Conservation (phyloP, 2,888 invertebrate species). For the Azorinus chamasolen region DNA sequence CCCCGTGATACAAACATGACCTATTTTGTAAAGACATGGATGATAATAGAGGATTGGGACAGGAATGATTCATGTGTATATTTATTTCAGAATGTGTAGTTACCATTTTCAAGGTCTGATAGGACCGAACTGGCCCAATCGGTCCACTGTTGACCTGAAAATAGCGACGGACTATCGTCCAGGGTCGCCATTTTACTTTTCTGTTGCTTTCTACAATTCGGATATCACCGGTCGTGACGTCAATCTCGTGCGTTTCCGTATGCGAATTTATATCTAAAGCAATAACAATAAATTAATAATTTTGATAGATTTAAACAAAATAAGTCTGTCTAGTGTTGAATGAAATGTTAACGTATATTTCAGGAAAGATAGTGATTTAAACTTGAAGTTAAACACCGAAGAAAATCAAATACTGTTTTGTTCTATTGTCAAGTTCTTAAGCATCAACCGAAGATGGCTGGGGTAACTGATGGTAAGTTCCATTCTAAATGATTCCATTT, state of each 20-base stretch:
- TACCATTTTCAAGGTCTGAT: constrained; percentile 76
- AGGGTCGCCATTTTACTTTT: constrained; percentile 86
- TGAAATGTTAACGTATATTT: too few relatives aligned
- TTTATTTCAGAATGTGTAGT: constrained; percentile 20
- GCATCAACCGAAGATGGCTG: constrained; percentile 5
- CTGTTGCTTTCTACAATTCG: constrained; percentile 85
- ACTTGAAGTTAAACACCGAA: too few relatives aligned
- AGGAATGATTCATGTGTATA: neutral
- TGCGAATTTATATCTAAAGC: constrained; percentile 1
- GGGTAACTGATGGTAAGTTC: constrained; percentile 11
- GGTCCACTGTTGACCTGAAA: constrained; percentile 86
- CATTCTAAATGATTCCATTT: too few relatives aligned
- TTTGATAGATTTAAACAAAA: neutral
- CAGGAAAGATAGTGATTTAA: too few relatives aligned
- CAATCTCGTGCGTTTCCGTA: constrained; percentile 76
- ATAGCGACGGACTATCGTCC: constrained; percentile 86
- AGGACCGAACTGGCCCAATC: constrained; percentile 83
- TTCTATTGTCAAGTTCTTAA: neutral
- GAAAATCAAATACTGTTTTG: too few relatives aligned
- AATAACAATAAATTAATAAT: neutral
- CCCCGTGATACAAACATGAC: constrained; percentile 57
- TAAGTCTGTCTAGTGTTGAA: too few relatives aligned
- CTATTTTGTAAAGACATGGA: constrained; percentile 2
- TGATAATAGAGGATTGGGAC: neutral
- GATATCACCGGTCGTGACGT: constrained; percentile 84